Evolutionary conservation across 2,113 vertebrate species (phyloP).

Genomic region (Leucosticte australis): DNA sequence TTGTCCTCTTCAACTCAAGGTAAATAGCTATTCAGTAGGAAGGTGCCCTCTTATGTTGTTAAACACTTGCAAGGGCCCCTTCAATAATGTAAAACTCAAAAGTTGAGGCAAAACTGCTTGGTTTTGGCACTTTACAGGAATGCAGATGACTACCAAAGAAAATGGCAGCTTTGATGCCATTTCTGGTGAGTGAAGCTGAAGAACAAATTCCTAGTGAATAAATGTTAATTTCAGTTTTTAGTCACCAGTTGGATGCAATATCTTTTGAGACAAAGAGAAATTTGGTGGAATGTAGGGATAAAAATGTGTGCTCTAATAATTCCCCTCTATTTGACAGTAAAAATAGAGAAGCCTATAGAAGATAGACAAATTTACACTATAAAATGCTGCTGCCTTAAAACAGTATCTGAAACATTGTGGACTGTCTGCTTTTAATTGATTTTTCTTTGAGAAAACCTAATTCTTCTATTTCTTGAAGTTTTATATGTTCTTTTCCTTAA

Average conservation of each 20-base stretch:
- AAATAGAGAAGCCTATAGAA: not conserved
- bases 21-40: slow-evolving; percentile 22
- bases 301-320: not conserved
- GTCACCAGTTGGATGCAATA: not conserved
- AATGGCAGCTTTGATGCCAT: not conserved
- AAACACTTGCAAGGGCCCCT: not conserved
- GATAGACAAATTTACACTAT: not conserved
- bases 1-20: not conserved
- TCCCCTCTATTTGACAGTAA: not conserved
- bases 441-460: not conserved
- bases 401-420: not conserved
- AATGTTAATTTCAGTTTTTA: not conserved
- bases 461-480: not conserved
- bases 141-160: not conserved
- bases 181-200: not conserved
- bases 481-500: not conserved
- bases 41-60: not conserved
- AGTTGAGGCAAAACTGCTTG: not conserved
- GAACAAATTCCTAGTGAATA: not conserved
- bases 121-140: not conserved
- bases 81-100: not conserved
- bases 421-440: not conserved
- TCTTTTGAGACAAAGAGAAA: not conserved
- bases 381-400: not conserved
- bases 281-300: not conserved